Percentiles rank a stretch among this genome's conserved stretches.
phyloP scores from a whole-genome alignment of 2,113 vertebrate species.

The Aspiorhynchus laticeps region DNA sequence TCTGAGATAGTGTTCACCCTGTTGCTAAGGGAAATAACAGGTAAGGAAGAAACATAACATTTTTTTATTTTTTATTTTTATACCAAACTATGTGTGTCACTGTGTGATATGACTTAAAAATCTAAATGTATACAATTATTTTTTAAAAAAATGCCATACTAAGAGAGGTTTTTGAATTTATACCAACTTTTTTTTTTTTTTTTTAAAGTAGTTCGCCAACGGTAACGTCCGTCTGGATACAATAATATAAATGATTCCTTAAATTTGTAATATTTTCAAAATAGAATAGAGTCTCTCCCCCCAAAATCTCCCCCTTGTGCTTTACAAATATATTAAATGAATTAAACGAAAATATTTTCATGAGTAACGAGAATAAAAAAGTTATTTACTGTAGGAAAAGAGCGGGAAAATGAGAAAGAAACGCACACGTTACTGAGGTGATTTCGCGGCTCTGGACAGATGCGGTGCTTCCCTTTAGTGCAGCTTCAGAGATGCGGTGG shows the following conservation, averaged over 20 bases:
- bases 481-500: constrained; percentile 55
- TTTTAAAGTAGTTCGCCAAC: background rate
- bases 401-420: background rate
- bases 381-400: background rate
- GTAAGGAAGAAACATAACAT: constrained; percentile 32
- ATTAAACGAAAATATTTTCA: too few relatives aligned
- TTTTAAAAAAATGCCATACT: too few relatives aligned
- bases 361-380: background rate
- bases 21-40: constrained; percentile 74
- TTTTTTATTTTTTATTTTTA: too few relatives aligned
- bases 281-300: background rate
- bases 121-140: too few relatives aligned
- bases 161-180: background rate
- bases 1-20: constrained; percentile 55
- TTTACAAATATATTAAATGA: too few relatives aligned
- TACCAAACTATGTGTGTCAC: background rate
- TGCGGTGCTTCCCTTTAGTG: constrained; percentile 34
- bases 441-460: background rate
- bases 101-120: background rate
- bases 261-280: background rate
- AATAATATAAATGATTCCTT: background rate
- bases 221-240: too few relatives aligned
- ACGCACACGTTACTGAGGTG: background rate
- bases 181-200: background rate
- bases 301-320: too few relatives aligned